These are phyloP conservation scores for Megaceryle torquata DNA, from an alignment of 2,113 vertebrate genomes.

Conservation along the genomic window DNA sequence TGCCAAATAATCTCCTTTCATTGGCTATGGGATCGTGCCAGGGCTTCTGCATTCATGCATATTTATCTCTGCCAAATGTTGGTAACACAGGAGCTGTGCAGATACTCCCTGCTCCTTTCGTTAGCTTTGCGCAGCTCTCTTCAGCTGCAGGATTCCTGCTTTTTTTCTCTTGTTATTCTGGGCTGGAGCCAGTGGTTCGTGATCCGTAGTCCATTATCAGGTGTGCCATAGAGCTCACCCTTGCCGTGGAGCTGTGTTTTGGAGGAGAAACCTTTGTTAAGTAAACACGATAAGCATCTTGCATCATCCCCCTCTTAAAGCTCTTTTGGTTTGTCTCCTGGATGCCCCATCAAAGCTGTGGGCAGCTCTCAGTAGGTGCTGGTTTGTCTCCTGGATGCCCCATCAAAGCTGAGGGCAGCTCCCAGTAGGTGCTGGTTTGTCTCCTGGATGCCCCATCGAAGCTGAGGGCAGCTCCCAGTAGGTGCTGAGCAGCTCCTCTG, in stretches of 20 bases:
- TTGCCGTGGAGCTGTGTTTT: not conserved
- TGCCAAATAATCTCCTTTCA: constrained; percentile 42
- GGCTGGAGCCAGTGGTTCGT: not conserved
- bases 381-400: not conserved
- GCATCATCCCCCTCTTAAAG: not conserved
- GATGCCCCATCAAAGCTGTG: not conserved
- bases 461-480: not conserved
- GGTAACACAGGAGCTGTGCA: not conserved
- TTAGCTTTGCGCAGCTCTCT: not conserved
- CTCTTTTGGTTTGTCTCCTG: not conserved
- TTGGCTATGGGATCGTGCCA: constrained; percentile 22
- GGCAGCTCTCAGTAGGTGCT: no score
- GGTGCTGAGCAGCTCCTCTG: not conserved
- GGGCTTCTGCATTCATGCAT: not conserved
- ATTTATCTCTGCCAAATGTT: constrained; percentile 6
- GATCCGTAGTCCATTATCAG: not conserved
- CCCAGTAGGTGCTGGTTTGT: not conserved
- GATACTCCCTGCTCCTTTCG: not conserved
- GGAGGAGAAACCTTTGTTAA: not conserved
- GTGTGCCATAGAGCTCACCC: not conserved
- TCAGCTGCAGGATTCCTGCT: not conserved
- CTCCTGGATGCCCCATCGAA: not conserved
- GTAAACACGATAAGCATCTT: not conserved
- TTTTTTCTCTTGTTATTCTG: not conserved
- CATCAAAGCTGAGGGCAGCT: not conserved